Evolutionary conservation across 2,888 invertebrate genomes (phyloP), one percentile per base, ranked within the genome.

Genomic region (Tetranychus piercei): DNA sequence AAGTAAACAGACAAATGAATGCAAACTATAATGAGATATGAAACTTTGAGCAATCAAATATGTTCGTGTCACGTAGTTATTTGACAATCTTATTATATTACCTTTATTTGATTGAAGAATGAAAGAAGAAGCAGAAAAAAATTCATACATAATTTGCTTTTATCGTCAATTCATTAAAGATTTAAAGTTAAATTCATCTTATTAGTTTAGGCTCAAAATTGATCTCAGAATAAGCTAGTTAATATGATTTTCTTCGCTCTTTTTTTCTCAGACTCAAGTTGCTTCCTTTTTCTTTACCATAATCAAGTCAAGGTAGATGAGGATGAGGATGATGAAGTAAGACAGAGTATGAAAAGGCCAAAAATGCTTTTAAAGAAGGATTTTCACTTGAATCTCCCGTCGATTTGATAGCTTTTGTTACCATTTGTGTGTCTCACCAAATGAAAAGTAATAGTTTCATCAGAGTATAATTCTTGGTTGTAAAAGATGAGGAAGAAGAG

Each of bases 371-470:
- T 34, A 34, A 34, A 34, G 34, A 34, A 34, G 34, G 55, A 55
- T 55, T 55, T 55, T 55, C 55, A 55, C 55, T 55, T 55, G 55
- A 55, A 55, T 55, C 55, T 55, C 55, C 55, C 55, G 55, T 55
- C 15, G 55, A 55, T 55, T 55, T 55, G 55, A 55, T 55, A 55
- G 55, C 55, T 55, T 55, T 55, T 55, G 55, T 55, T 55, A 55
- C 55, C 55, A 15, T 5, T 55, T 55, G 55, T 55, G 55, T 55
- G 55, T 15, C 55, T 55, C 11, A 55, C 11, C 11, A 55, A 55
- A 55, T 55, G 55, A 15, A 9, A 9, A 55, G 55, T 55, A 55
- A 55, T 55, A 9, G 15, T 55, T 55, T 3, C 6, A 15, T 15
- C 55, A 15, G 55, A 55, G 4, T 5, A 55, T 0, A 2, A 55